phyloP scores from a whole-genome alignment of 1,140 invertebrate species.

The Ylistrum balloti region DNA sequence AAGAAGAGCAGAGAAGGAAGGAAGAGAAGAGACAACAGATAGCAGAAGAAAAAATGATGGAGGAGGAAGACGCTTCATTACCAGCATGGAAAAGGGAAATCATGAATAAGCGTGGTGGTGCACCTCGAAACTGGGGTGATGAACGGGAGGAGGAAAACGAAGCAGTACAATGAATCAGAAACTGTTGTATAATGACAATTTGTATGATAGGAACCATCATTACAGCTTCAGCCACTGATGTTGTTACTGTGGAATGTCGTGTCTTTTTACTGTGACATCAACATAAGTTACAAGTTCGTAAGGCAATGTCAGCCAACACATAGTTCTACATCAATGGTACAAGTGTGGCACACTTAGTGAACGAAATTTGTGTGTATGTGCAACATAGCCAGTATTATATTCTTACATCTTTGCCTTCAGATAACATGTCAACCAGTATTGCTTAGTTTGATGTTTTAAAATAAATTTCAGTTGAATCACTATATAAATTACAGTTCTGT shows the following conservation, averaged over 20 bases:
- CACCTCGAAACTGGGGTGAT: conserved; percentile 68
- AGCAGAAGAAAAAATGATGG: conserved; percentile 57
- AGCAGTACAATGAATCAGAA: background rate
- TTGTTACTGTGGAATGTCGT: background rate
- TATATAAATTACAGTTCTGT: too few species aligned
- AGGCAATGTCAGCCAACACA: background rate
- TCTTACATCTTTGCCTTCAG: too few species aligned
- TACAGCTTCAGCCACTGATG: background rate
- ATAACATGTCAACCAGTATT: too few species aligned
- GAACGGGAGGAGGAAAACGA: conserved; percentile 64
- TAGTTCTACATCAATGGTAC: too few species aligned
- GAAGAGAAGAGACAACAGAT: conserved; percentile 59
- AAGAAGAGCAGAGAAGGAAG: conserved; percentile 62
- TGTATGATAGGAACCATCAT: background rate
- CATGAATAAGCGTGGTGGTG: conserved; percentile 67
- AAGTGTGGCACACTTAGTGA: too few species aligned
- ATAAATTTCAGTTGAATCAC: too few species aligned
- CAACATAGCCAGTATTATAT: too few species aligned
- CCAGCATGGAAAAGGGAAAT: conserved; percentile 69
- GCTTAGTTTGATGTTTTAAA: too few species aligned
- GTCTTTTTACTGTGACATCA: background rate
- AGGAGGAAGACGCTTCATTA: conserved; percentile 61
- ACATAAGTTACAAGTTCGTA: background rate
- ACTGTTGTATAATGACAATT: background rate
- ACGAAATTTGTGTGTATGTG: too few species aligned